Evolutionary conservation across 1,140 invertebrate species (phyloP).

Genomic region (Lordiphosa stackelbergi): DNA sequence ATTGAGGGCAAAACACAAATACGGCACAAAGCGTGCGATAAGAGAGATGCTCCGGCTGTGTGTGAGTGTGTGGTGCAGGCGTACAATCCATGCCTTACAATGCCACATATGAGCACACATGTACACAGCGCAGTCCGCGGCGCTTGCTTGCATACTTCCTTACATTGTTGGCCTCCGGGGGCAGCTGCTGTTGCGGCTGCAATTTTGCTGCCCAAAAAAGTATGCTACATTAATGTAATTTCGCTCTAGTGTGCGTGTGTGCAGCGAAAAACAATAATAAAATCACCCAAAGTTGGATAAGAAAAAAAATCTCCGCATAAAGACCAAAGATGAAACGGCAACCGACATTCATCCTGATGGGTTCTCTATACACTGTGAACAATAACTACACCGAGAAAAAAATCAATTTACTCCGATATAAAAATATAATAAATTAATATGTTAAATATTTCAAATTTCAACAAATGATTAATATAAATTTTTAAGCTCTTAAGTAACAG

Average conservation of each 20-base stretch:
- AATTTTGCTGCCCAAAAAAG: slow-evolving; percentile 45
- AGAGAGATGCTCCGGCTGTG: neutral
- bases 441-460: too few relatives aligned
- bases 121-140: neutral
- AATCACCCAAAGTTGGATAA: slow-evolving; percentile 20
- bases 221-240: slow-evolving; percentile 56
- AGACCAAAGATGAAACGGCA: slow-evolving; percentile 22
- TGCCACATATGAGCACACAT: slow-evolving; percentile 18
- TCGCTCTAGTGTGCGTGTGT: slow-evolving; percentile 25
- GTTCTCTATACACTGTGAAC: slow-evolving; percentile 14
- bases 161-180: slow-evolving; percentile 38
- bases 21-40: slow-evolving; percentile 11
- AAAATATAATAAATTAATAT: too few relatives aligned
- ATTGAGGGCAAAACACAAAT: slow-evolving; percentile 4
- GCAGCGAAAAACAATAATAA: slow-evolving; percentile 54
- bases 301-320: slow-evolving; percentile 15
- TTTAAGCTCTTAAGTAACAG: too few relatives aligned
- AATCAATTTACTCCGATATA: too few relatives aligned
- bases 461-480: too few relatives aligned
- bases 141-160: slow-evolving; percentile 1
- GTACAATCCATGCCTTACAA: slow-evolving; percentile 12
- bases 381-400: neutral
- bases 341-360: slow-evolving; percentile 12
- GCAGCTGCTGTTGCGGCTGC: slow-evolving; percentile 17
- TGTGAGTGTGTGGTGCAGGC: neutral